These are phyloP conservation scores for Tromatobia lineatoria DNA, from an alignment of 2,888 invertebrate genomes.

Conservation along the genomic window DNA sequence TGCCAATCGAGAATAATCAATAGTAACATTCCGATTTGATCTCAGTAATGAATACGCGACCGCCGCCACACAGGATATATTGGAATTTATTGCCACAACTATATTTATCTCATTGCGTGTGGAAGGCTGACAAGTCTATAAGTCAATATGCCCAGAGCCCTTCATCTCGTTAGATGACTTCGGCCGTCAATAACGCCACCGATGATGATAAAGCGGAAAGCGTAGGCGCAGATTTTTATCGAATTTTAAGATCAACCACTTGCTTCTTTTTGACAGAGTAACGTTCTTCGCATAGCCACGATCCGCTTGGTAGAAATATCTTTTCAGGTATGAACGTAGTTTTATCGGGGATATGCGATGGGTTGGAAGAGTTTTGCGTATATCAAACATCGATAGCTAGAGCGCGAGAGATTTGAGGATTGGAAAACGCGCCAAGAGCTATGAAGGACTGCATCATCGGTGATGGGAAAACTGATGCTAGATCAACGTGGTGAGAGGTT, in stretches of 20 bases:
- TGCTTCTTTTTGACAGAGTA: background rate
- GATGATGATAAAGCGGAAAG: conserved; percentile 26
- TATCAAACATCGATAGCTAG: conserved; percentile 44
- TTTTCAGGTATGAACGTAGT: conserved; percentile 24
- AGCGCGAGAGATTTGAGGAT: conserved; percentile 35
- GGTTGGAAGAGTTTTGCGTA: background rate
- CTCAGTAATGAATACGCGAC: too few relatives aligned
- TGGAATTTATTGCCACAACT: too few relatives aligned
- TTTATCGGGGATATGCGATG: background rate
- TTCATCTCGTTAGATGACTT: background rate
- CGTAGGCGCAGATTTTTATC: background rate
- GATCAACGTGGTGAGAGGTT: conserved; percentile 46
- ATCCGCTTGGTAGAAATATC: conserved; percentile 5
- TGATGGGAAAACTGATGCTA: conserved; percentile 35
- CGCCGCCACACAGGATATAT: too few relatives aligned
- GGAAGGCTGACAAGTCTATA: too few relatives aligned
- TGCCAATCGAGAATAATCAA: too few relatives aligned
- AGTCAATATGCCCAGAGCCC: too few relatives aligned
- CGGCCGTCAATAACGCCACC: background rate
- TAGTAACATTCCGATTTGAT: too few relatives aligned
- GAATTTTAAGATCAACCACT: conserved; percentile 23
- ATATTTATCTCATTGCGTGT: too few relatives aligned
- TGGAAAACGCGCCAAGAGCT: conserved; percentile 54
- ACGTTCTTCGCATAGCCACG: conserved; percentile 19
- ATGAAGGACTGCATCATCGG: conserved; percentile 1